phyloP scores from a whole-genome alignment of 1,140 invertebrate species.

The Eriosoma lanigerum region DNA sequence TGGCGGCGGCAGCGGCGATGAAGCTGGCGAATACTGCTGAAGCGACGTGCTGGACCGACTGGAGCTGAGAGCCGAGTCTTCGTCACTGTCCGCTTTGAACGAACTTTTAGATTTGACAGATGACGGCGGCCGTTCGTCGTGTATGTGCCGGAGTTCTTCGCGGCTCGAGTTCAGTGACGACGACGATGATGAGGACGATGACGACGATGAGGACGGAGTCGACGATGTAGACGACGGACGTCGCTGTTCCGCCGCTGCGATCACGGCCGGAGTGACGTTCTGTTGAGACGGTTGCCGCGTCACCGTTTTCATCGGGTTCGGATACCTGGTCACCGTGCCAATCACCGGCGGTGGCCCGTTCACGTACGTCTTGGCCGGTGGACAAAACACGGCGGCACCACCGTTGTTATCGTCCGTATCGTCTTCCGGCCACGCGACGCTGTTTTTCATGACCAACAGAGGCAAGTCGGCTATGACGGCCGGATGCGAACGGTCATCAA shows the following conservation, averaged over 20 bases:
- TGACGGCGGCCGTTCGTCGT: neutral
- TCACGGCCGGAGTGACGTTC: neutral
- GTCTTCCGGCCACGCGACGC: slow-evolving; percentile 60
- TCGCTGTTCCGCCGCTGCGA: neutral
- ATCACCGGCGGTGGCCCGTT: slow-evolving; percentile 20
- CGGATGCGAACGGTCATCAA: slow-evolving; percentile 58
- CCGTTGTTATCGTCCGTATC: slow-evolving; percentile 56
- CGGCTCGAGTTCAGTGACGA: slow-evolving; percentile 56
- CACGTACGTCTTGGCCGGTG: slow-evolving; percentile 32
- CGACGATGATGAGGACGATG: slow-evolving; percentile 55
- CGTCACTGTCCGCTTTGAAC: slow-evolving; percentile 73
- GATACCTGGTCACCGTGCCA: neutral
- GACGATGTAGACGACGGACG: neutral
- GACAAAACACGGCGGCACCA: slow-evolving; percentile 18
- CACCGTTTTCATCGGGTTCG: slow-evolving; percentile 57
- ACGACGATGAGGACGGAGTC: slow-evolving; percentile 54
- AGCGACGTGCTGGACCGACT: slow-evolving; percentile 73
- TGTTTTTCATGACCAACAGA: slow-evolving; percentile 84
- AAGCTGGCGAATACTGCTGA: slow-evolving; percentile 65
- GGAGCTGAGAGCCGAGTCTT: slow-evolving; percentile 81
- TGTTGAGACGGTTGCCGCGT: neutral
- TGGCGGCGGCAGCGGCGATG: slow-evolving; percentile 61
- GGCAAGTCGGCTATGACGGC: slow-evolving; percentile 68
- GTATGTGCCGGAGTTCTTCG: slow-evolving; percentile 54
- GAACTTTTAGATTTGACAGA: neutral